phyloP scores from a whole-genome alignment of 35 echinoderm and acorn worm species.

The Hemicentrotus pulcherrimus region DNA sequence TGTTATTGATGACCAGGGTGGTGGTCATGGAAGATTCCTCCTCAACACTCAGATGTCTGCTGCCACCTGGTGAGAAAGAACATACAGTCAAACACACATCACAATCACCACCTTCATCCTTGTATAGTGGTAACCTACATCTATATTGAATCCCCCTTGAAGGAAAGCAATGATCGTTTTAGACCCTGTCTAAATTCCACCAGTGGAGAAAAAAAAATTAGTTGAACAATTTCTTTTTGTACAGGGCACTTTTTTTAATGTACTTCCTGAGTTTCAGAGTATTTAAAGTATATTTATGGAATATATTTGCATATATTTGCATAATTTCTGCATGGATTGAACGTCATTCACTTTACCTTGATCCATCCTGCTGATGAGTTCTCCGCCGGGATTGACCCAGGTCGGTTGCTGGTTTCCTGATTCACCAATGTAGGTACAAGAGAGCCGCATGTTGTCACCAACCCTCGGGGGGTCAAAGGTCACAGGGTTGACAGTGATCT shows the following conservation, averaged over 20 bases:
- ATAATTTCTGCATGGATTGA: not conserved
- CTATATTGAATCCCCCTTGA: too few relatives aligned
- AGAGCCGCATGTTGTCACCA: conserved; percentile 52
- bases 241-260: too few relatives aligned
- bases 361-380: conserved; percentile 34
- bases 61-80: conserved; percentile 22
- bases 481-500: conserved; percentile 35
- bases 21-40: conserved; percentile 52
- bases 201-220: too few relatives aligned
- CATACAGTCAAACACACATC: not conserved
- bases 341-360: not conserved
- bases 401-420: conserved; percentile 29
- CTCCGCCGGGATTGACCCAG: conserved; percentile 58
- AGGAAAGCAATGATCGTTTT: too few relatives aligned
- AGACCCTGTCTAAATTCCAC: too few relatives aligned
- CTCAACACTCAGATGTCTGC: conserved; percentile 28
- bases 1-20: conserved; percentile 55
- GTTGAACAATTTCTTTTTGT: too few relatives aligned
- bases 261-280: too few relatives aligned
- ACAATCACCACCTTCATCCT: too few relatives aligned
- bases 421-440: conserved; percentile 56
- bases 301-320: too few relatives aligned
- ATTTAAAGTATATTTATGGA: too few relatives aligned
- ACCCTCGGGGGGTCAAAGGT: conserved; percentile 46
- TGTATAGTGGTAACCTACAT: too few relatives aligned